These are phyloP conservation scores for Phenganax subtilis DNA, from an alignment of 92 coral and sea anemone genomes.

Conservation along the genomic window DNA sequence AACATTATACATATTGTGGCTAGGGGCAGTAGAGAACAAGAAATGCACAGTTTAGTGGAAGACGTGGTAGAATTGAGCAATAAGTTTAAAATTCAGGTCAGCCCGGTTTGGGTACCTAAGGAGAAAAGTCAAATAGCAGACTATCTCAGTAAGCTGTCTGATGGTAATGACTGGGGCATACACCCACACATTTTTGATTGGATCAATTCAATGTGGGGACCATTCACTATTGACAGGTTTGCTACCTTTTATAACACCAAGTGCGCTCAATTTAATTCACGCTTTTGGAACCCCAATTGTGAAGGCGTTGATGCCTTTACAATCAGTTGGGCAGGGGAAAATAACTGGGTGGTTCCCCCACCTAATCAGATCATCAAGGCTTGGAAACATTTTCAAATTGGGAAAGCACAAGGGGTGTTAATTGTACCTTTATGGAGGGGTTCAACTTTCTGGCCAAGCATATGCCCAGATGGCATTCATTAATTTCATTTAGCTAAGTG, in stretches of 20 bases:
- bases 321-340: slow-evolving; percentile 39
- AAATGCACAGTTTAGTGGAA: slow-evolving; percentile 20
- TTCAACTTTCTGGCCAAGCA: slow-evolving; percentile 45
- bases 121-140: slow-evolving; percentile 50
- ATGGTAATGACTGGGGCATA: slow-evolving; percentile 52
- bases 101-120: slow-evolving; percentile 49
- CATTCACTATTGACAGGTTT: slow-evolving; percentile 46
- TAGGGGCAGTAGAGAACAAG: slow-evolving; percentile 42
- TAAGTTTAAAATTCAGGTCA: slow-evolving; percentile 15
- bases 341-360: slow-evolving; percentile 52
- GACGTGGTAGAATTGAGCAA: slow-evolving; percentile 11
- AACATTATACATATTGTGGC: slow-evolving; percentile 28
- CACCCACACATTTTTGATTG: slow-evolving; percentile 41
- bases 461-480: slow-evolving; percentile 50
- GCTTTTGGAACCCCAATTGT: slow-evolving; percentile 53
- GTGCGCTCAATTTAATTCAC: slow-evolving; percentile 44
- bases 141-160: slow-evolving; percentile 50
- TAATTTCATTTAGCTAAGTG: slow-evolving; percentile 44
- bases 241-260: slow-evolving; percentile 49
- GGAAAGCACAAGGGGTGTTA: slow-evolving; percentile 42
- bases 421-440: slow-evolving; percentile 46
- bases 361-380: slow-evolving; percentile 45
- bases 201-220: slow-evolving; percentile 44
- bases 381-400: slow-evolving; percentile 47
- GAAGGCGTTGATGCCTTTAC: slow-evolving; percentile 46